Percentiles rank a stretch among this genome's conserved stretches.
These are phyloP conservation scores for Arion vulgaris DNA, from an alignment of 1,140 invertebrate genomes.

Conservation along the genomic window DNA sequence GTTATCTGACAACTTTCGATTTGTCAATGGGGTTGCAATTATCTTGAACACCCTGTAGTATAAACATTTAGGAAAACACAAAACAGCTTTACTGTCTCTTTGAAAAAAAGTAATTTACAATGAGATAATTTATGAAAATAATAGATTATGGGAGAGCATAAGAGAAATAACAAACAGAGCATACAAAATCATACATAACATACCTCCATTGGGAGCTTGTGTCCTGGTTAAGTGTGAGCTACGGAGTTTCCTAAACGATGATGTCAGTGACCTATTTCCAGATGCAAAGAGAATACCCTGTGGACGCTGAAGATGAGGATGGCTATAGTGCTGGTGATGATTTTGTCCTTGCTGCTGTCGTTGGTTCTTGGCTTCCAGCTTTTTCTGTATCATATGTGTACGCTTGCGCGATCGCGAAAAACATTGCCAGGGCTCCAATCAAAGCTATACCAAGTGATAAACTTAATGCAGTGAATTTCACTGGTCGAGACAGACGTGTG, in stretches of 20 bases:
- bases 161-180: neutral
- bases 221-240: constrained; percentile 12
- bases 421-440: constrained; percentile 61
- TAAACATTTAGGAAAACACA: too few species aligned
- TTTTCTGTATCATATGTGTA: constrained; percentile 42
- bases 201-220: constrained; percentile 43
- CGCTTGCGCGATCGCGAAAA: constrained; percentile 43
- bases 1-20: too few species aligned
- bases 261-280: neutral
- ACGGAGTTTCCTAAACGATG: constrained; percentile 17
- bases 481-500: constrained; percentile 44
- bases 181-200: neutral
- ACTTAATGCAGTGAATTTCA: constrained; percentile 58
- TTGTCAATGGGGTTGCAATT: too few species aligned
- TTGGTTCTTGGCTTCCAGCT: constrained; percentile 45
- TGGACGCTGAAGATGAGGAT: neutral
- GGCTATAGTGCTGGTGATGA: constrained; percentile 19
- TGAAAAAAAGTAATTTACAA: too few species aligned
- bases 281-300: neutral
- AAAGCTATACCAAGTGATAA: constrained; percentile 63
- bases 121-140: too few species aligned
- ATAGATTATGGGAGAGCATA: too few species aligned
- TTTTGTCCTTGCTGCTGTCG: constrained; percentile 26
- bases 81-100: too few species aligned
- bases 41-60: too few species aligned